Evolutionary conservation across 2,888 invertebrate species (phyloP), one percentile per base, ranked within the genome.

Genomic region (Parnassius orleans): DNA sequence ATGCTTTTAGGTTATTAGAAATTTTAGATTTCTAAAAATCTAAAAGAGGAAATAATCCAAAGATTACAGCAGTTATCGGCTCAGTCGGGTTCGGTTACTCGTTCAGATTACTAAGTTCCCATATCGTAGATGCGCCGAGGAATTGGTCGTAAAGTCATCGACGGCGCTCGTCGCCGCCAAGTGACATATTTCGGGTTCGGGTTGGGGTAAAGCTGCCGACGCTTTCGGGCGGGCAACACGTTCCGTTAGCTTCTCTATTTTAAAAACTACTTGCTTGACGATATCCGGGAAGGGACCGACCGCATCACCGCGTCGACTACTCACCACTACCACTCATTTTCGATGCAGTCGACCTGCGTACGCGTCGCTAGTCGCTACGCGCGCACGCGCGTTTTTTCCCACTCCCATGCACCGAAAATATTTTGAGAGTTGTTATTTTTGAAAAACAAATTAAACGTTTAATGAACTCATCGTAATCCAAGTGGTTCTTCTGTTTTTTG

Each of bases 171-270:
- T 71, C 73, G 73, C 75, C 80, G 80, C 80, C 86, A 84, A 90
- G 87, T 87, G 89, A 89, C 87, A 89, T 79, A 87, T 88, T 89
- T 87, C 77, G 81, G 78, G 19, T 19, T 19, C 19, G 81, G 78
- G 81, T 83, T 82, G 79, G 86, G 87, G 86, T 87, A 90, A 86
- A 90, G 81, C 86, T 81, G 79, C 80, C 83, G 88, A 85, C 84
- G 88, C 90, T 89, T 89, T 89, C 87, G 87, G 88, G 81, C 89
- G 76, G 86, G 84, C 82, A 82, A 87, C 88, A 87, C 89, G 90
- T 88, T 87, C 86, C 88, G 89, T 87, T 89, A 84, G 86, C 82
- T 89, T 87, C 90, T 89, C 87, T 90, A 90, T 89, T 90, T 87
- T 86, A 89, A 88, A 90, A 89, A 86, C 84, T 83, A 86, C 87